These are phyloP conservation scores for Pardosa pseudoannulata DNA, from an alignment of 2,888 invertebrate species.

Conservation along the genomic window DNA sequence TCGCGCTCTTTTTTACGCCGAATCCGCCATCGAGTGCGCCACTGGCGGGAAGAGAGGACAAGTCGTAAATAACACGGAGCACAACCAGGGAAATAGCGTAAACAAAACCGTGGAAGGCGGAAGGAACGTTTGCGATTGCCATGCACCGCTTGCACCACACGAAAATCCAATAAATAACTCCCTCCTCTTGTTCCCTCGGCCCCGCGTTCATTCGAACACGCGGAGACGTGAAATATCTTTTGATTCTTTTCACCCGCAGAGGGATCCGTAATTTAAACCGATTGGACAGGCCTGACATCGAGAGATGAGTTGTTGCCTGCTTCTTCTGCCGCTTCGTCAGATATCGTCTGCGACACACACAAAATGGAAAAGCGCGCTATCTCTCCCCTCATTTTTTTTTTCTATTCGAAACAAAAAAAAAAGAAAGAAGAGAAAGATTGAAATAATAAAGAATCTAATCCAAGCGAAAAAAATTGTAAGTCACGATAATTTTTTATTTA, in stretches of 20 bases:
- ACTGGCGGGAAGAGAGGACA: conserved; percentile 31
- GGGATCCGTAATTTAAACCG: conserved; percentile 51
- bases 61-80: conserved; percentile 10
- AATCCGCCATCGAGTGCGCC: neutral
- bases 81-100: conserved; percentile 51
- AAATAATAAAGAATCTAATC: neutral
- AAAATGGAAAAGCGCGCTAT: neutral
- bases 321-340: conserved; percentile 2
- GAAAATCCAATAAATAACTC: conserved; percentile 63
- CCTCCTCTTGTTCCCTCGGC: conserved; percentile 10
- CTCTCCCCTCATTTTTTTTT: too few relatives aligned
- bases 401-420: too few relatives aligned
- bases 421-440: too few relatives aligned
- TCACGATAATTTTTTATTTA: too few relatives aligned
- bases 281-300: conserved; percentile 57
- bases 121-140: conserved; percentile 20
- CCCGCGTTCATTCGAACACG: neutral
- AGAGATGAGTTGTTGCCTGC: conserved; percentile 53
- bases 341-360: too few relatives aligned
- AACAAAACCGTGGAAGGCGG: conserved; percentile 41
- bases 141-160: conserved; percentile 18
- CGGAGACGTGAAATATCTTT: neutral
- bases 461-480: neutral
- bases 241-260: conserved; percentile 6
- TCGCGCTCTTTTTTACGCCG: neutral